Evolutionary conservation across 2,888 invertebrate genomes (phyloP), one percentile per base, ranked within the genome.

Genomic region (Rhagophthalmus giganteus): DNA sequence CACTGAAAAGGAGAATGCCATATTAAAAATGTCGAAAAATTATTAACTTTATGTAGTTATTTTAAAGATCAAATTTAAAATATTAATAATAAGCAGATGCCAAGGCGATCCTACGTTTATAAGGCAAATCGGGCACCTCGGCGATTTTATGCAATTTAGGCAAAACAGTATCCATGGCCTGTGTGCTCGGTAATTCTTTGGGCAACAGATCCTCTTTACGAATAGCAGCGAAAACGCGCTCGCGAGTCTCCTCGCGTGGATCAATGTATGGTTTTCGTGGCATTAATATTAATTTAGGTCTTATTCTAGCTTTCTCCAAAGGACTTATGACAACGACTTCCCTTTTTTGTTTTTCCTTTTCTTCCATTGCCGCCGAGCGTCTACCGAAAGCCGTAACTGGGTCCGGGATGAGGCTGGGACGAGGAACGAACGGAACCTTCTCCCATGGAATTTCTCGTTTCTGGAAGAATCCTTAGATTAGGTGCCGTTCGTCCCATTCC

Each of bases 381-480:
- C 83, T 83, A 38, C 91, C 91, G 80, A 86, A 90, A 60, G 90
- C 91, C 61, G 91, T 90, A 73, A 90, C 83, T 59, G 90, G 90
- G 72, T 89, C 88, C 62, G 89, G 84, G 64, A 91, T 86, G 75
- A 90, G 81, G 70, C 90, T 88, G 67, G 91, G 91, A 63, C 91
- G 82, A 64, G 91, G 88, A 69, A 91, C 90, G 77, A 82, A 87
- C 68, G 91, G 91, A 76, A 88, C 87, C 82, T 88, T 89, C 78
- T 90, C 88, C 91, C 91, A 91, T 69, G 90, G 89, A 70, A 90
- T 86, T 75, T 81, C 78, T 74, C 82, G 82, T 78, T 83, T 86
- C 87, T 88, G 85, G 78, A 85, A 85, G 78, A 64, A 68, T 55
- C 61, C 57, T 60, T 57, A 57, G 61, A 65, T 60, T 58, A 63